Conservation (phyloP, 2,113 vertebrate species). For the Reinhardtius hippoglossoides region DNA sequence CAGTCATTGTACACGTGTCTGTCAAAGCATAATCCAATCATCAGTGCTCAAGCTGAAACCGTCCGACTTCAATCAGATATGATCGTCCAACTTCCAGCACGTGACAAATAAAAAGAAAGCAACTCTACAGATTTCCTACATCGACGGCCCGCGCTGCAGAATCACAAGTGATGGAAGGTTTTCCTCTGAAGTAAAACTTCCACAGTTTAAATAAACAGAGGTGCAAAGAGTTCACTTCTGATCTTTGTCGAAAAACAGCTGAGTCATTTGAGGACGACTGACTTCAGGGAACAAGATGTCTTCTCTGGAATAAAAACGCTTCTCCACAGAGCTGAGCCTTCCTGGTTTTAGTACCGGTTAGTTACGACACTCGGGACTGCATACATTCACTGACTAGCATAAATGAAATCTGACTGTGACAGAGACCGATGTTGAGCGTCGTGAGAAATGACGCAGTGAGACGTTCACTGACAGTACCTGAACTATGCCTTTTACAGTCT, state of each 20-base stretch:
- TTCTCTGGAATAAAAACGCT: conserved; percentile 8
- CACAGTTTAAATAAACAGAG: conserved; percentile 24
- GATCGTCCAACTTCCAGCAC: conserved; percentile 37
- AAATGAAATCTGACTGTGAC: conserved; percentile 15
- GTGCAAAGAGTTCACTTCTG: too few species aligned
- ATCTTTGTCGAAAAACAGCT: too few species aligned
- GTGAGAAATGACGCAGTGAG: conserved; percentile 40
- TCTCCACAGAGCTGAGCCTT: conserved; percentile 13
- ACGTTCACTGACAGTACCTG: conserved; percentile 47
- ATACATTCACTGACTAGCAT: conserved; percentile 50
- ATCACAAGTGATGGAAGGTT: conserved; percentile 5
- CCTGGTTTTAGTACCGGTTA: conserved; percentile 15
- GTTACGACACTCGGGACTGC: conserved; percentile 6
- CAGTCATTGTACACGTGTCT: conserved; percentile 45
- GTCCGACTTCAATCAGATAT: conserved; percentile 1
- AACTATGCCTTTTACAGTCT: conserved; percentile 23
- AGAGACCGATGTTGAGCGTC: conserved; percentile 24
- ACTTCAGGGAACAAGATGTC: conserved; percentile 29
- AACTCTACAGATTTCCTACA: conserved; percentile 3
- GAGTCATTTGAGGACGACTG: conserved; percentile 8
- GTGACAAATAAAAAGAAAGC: conserved; percentile 15
- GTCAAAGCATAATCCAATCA: conserved; percentile 46
- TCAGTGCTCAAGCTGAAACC: conserved; percentile 36
- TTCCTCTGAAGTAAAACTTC: conserved; percentile 4
- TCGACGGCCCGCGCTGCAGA: conserved; percentile 15